Evolutionary conservation across 2,113 vertebrate species (phyloP), one percentile per base, ranked within the genome.

Genomic region (Misgurnus anguillicaudatus): DNA sequence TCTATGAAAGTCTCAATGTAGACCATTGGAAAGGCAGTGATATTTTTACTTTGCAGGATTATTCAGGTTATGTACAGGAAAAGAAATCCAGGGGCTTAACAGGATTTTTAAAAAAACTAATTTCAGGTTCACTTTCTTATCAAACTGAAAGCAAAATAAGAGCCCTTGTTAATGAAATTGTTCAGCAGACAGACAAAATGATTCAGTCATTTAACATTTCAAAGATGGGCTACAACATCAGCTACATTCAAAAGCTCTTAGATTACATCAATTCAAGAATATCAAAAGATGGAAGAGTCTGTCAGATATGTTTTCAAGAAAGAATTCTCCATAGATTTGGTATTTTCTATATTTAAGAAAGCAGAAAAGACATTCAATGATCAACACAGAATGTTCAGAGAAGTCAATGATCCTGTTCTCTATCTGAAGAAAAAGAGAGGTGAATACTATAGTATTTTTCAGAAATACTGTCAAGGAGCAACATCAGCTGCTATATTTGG

Each of bases 381-480:
- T 10, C 84, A 92, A 47, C 90, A 93, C 0, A 0, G 0, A 5
- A 73, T 14, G 2, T 95, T 91, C 78, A 85, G 4, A 31, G 77
- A 0, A 87, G 83, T 17, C 36, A 93, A 92, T 9, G 71, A 93
- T 66, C 89, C 89, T 0, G 2, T 0, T 0, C 10, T 6, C 4
- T 91, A 91, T 53, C 73, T 93, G 13, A 39, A 78, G 0, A 89
- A 9, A 5, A 93, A 91, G 65, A 90, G 87, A 86, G 62, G 53
- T 1, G 86, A 93, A 9, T 94, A 90, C 57, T 89, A 88, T 24
- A 88, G 9, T n/a, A 79, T 79, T 42, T 94, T 92, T 79, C 86
- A 75, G 67, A 90, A 85, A 9, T 89, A 85, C 45, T 92, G 84
- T 53, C 83, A 86, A 85, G 91, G 77, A 58, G 89, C 84, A 65